Conservation (phyloP, 2,113 vertebrate genomes). For the Lepidothrix coronata region DNA sequence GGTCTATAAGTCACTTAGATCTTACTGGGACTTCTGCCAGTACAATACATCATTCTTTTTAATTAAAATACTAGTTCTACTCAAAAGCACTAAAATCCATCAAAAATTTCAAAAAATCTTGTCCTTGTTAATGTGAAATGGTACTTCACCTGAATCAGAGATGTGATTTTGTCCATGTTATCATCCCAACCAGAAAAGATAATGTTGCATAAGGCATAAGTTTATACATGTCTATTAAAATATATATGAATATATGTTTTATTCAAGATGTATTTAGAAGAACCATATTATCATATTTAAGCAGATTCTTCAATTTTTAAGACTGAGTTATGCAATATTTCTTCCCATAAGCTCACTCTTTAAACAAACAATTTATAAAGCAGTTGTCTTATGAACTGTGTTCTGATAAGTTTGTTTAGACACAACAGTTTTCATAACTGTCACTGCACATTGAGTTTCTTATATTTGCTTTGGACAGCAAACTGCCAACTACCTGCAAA, state of each 20-base stretch:
- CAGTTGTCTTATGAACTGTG: neutral
- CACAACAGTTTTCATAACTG: slow-evolving; percentile 45
- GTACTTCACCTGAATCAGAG: neutral
- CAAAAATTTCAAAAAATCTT: neutral
- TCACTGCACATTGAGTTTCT: neutral
- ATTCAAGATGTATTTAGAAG: neutral
- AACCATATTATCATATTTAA: neutral
- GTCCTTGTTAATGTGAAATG: neutral
- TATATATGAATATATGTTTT: neutral
- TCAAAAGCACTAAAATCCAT: slow-evolving; percentile 46
- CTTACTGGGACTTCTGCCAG: slow-evolving; percentile 56
- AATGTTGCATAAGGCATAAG: neutral
- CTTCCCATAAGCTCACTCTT: neutral
- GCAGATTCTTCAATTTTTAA: neutral
- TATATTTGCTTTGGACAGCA: slow-evolving; percentile 53
- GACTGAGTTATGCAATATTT: neutral
- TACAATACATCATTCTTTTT: slow-evolving; percentile 51
- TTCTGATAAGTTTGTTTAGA: slow-evolving; percentile 38
- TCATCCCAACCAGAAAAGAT: neutral
- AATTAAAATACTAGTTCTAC: slow-evolving; percentile 53
- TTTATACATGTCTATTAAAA: neutral
- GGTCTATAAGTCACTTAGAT: slow-evolving; percentile 53
- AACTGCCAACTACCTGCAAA: slow-evolving; percentile 59
- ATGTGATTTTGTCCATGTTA: neutral
- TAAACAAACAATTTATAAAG: slow-evolving; percentile 22